A percentile compares a stretch with the other conserved stretches of the same genome.
These are phyloP conservation scores for Sebastes melanostomus DNA, from an alignment of 2,797 vertebrate genomes.

Conservation along the genomic window DNA sequence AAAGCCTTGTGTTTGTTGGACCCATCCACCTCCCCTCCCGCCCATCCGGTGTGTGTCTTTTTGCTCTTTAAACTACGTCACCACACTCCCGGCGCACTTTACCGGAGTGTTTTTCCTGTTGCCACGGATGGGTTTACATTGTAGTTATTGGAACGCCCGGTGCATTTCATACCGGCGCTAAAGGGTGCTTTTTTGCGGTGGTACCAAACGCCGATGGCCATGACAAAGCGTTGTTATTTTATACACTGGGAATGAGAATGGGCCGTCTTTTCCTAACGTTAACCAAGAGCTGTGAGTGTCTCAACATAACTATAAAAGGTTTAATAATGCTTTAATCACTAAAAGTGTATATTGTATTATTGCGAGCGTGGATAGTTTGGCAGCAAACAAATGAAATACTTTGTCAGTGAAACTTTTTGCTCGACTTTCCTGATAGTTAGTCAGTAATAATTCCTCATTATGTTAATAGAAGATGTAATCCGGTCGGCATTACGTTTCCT, in stretches of 20 bases:
- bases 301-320: not conserved
- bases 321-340: not conserved
- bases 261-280: not conserved
- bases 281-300: not conserved
- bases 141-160: not conserved
- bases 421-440: not conserved
- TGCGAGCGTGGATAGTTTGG: not conserved
- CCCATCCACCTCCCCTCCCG: no score
- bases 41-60: accelerated
- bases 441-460: not conserved
- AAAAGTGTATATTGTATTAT: not conserved
- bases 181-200: not conserved
- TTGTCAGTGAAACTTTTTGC: not conserved
- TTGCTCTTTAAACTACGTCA: no score
- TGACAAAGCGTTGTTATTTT: accelerated
- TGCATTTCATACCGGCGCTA: not conserved
- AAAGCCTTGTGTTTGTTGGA: not conserved
- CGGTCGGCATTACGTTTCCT: not conserved
- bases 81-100: no score
- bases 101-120: not conserved
- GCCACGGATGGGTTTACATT: not conserved
- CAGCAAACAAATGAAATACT: not conserved
- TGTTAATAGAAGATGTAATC: not conserved
- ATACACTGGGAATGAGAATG: no score
- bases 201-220: no score